Evolutionary conservation across 1,140 invertebrate genomes (phyloP), one percentile per base, ranked within the genome.

Genomic region (Chrysopa pallens): DNA sequence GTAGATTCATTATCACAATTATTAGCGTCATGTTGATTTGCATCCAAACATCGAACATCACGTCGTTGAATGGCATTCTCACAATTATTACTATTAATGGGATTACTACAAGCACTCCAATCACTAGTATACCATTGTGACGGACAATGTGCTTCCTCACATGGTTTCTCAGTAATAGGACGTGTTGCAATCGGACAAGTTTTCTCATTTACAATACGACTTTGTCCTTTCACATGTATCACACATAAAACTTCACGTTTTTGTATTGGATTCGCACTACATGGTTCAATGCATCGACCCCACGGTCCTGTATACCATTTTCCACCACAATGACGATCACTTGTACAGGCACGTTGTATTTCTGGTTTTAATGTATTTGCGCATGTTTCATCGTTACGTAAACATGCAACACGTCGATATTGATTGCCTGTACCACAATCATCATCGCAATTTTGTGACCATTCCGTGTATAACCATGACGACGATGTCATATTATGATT

Each of bases 281-380:
- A 60, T 5, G 56, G 51, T 39, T 59, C 62, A 49, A 59, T 59
- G 52, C 71, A 72, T 46, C 71, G 55, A 3, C 68, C 60, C 80
- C 80, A 84, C 1, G 76, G 68, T 13, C 79, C 76, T 14, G 63
- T 57, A 48, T 76, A 78, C 80, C 80, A 85, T 47, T 74, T 66
- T 1, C 71, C 74, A 14, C 69, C 68, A 53, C 78, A 83, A 6
- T 68, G 59, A 47, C 62, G 67, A 36, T 69, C 69, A 36, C 69
- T 73, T 39, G 66, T 66, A 48, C 81, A 84, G 4, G 67, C 64
- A 49, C 74, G 61, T 1, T 66, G 65, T 5, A 62, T 66, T 42
- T 70, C 64, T 0, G 79, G 78, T 48, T 70, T 71, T 23, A 52
- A 56, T 1, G 53, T 48, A 7, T 57, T 48, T 29, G 69, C 63